phyloP scores from a whole-genome alignment of 2,888 invertebrate genomes.

The Capitulum mitella region DNA sequence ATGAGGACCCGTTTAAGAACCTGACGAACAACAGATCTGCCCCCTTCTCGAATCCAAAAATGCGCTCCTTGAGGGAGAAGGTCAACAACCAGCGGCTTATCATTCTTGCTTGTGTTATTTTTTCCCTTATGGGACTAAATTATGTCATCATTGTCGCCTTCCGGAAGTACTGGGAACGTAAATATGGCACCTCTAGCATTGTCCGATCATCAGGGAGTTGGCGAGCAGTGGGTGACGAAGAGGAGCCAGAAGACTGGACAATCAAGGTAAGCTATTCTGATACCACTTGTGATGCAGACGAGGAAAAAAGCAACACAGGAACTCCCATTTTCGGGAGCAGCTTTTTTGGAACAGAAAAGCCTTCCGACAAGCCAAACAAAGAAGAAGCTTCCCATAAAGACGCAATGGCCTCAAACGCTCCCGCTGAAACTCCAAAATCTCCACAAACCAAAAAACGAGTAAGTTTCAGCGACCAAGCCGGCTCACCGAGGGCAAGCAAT shows the following conservation, averaged over 20 bases:
- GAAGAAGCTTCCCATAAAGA: not conserved
- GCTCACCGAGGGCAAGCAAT: no score
- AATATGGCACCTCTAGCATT: not conserved
- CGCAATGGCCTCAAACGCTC: not conserved
- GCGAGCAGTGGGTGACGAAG: not conserved
- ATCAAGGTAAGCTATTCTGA: not conserved
- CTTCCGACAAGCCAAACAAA: not conserved
- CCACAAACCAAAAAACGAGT: not conserved
- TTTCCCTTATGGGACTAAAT: not conserved
- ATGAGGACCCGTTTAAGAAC: not conserved
- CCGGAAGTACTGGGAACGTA: not conserved
- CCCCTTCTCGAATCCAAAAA: not conserved
- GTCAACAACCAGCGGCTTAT: not conserved
- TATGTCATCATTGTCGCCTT: not conserved
- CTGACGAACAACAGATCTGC: not conserved
- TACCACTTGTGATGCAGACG: not conserved
- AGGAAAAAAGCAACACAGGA: no score
- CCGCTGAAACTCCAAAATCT: not conserved
- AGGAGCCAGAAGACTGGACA: not conserved
- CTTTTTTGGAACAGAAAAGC: not conserved
- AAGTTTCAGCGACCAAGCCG: not conserved
- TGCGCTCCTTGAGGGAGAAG: not conserved
- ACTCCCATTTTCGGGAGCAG: no score
- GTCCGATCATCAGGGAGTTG: no score
- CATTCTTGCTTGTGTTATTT: not conserved